A percentile compares a stretch with the other conserved stretches of the same genome.
phyloP scores from a whole-genome alignment of 2,797 vertebrate species.

The Leuciscus waleckii region DNA sequence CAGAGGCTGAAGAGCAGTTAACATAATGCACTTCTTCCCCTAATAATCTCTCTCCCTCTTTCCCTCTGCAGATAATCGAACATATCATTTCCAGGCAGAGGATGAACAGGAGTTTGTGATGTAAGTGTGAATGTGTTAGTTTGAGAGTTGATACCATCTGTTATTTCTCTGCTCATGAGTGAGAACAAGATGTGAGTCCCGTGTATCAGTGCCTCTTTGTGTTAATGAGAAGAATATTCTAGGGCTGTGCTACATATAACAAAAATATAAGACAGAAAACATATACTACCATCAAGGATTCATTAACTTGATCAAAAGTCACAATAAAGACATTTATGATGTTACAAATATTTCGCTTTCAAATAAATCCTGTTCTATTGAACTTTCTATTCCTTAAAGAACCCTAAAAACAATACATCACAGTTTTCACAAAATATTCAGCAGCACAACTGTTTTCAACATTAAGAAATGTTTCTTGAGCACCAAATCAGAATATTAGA shows the following conservation, averaged over 20 bases:
- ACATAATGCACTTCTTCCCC: constrained; percentile 34
- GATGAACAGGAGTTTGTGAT: constrained; percentile 89
- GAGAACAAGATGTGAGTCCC: background rate
- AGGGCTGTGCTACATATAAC: background rate
- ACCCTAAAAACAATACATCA: too few relatives aligned
- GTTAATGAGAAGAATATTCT: background rate
- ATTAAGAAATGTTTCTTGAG: background rate
- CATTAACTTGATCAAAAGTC: background rate
- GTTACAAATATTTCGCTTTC: background rate
- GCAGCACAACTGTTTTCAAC: background rate
- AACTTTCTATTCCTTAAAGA: background rate
- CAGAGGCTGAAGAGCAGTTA: constrained; percentile 27
- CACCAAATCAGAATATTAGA: background rate
- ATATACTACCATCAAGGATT: background rate
- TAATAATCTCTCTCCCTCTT: constrained; percentile 27
- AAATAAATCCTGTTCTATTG: background rate
- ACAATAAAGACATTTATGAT: background rate
- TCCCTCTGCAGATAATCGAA: constrained; percentile 83
- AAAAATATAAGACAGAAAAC: background rate
- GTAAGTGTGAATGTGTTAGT: constrained; percentile 74
- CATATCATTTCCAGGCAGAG: constrained; percentile 90
- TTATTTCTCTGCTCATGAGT: constrained; percentile 20
- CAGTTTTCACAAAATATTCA: background rate
- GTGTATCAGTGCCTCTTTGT: constrained; percentile 7
- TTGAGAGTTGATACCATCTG: constrained; percentile 12